Conservation (phyloP, 2,113 vertebrate genomes). For the Pterocles gutturalis region DNA sequence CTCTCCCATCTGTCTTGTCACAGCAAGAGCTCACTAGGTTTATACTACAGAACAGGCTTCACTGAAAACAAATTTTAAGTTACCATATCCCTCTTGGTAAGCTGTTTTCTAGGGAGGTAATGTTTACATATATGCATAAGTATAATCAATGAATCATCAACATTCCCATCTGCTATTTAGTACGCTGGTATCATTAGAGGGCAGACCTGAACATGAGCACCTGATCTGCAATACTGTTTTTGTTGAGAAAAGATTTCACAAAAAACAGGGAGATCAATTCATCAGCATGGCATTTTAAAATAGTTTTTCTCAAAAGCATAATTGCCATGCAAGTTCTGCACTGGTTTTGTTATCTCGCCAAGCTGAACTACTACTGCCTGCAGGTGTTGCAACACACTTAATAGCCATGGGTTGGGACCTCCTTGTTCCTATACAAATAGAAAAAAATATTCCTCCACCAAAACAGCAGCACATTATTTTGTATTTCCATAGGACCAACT, state of each 20-base stretch:
- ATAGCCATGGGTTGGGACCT: background rate
- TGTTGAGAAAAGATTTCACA: background rate
- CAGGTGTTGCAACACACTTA: background rate
- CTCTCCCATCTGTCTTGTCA: conserved; percentile 27
- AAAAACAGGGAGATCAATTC: fast-evolving
- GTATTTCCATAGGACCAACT: background rate
- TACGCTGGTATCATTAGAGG: background rate
- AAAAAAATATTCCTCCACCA: background rate
- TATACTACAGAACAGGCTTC: background rate
- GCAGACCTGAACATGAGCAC: background rate
- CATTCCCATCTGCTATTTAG: conserved; percentile 19
- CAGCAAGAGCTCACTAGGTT: background rate
- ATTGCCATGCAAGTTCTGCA: background rate
- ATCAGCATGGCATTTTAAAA: background rate
- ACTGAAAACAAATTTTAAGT: background rate
- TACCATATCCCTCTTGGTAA: background rate
- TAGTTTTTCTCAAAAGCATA: background rate
- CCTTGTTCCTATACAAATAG: background rate
- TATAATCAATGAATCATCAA: conserved; percentile 8
- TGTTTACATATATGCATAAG: background rate
- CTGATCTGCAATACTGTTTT: background rate
- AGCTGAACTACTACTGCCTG: background rate
- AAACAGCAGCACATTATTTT: background rate
- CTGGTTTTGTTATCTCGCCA: background rate
- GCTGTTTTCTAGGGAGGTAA: background rate